phyloP scores from a whole-genome alignment of 2,113 vertebrate species.

The Mustela nigripes region DNA sequence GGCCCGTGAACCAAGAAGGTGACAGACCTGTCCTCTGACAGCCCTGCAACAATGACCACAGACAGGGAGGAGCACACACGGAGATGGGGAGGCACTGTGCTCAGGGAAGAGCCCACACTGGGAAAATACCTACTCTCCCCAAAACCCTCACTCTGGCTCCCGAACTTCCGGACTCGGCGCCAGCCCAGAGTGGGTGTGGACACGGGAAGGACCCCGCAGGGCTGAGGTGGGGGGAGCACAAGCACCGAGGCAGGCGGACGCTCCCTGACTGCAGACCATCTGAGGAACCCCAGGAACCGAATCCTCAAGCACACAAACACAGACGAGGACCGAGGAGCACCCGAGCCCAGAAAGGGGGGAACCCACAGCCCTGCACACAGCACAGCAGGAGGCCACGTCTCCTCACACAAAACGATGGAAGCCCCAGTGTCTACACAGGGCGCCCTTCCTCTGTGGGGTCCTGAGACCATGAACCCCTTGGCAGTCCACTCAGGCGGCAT shows the following conservation, averaged over 20 bases:
- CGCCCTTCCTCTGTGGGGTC: neutral
- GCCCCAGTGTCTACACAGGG: neutral
- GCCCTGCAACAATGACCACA: neutral
- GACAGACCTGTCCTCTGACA: neutral
- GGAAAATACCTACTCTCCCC: neutral
- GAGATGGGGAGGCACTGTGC: neutral
- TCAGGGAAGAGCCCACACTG: neutral
- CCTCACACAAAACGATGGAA: too few relatives aligned
- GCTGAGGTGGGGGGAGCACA: too few relatives aligned
- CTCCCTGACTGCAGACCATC: too few relatives aligned
- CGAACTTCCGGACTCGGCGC: too few relatives aligned
- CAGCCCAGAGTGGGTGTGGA: neutral
- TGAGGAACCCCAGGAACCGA: neutral
- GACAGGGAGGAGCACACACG: neutral
- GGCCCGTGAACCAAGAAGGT: neutral
- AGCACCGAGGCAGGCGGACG: too few relatives aligned
- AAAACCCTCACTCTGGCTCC: too few relatives aligned
- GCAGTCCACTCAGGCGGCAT: neutral
- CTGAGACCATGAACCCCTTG: neutral
- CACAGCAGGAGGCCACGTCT: too few relatives aligned
- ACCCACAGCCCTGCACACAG: neutral
- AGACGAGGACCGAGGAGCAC: accelerated
- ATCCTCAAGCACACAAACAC: neutral
- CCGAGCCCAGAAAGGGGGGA: neutral
- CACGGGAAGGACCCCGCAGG: neutral